Base-by-base conservation (phyloP, 2,113 vertebrate species). In the Herpailurus yagouaroundi region DNA sequence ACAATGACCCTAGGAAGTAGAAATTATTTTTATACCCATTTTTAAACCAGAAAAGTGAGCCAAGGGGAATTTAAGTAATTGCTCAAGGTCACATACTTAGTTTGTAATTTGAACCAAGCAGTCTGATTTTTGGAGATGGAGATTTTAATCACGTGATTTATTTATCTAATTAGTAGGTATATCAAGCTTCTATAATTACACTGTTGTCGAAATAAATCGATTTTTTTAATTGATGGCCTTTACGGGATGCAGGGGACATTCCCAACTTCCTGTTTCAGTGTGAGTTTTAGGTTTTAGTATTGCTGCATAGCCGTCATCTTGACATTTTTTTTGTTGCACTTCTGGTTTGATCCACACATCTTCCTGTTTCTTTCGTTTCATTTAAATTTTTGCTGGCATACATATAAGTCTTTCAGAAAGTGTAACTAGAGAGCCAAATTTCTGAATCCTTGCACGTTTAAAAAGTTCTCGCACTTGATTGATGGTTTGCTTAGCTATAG, bases 31-130 rank as follows among this genome's bases (percentile, higher is more conserved):
- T 95, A 73, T 57, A 55, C 3, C 21, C 3, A 57, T 52, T 79
- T 96, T 90, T 77, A 89, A 77, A 64, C 36, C 80, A 97, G 77
- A 66, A 96, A 81, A 89, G 23, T 9, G 74, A 94, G 48, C n/a
- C 16, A 77, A 69, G 80, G 68, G 83, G 64, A 76, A 95, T 81
- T 18, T 77, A 91, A 60, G 57, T 41, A 79, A 91, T 14, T 79
- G 3, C 4, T 36, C n/a, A 93, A 85, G n/a, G 63, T 60, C 41
- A 31, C 3, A 50, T 36, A 71, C 2, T 63, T 52, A 45, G 23
- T 48, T 92, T 94, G 15, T 55, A 60, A 80, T 50, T 77, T 94
- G 88, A 92, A 66, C 7, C 7, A 73, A 69, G 16, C 14, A 27
- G 8, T 92, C 31, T 94, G 57, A 74, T 66, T 71, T 71, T 57